Evolutionary conservation across 2,888 invertebrate genomes (phyloP), one percentile per base, ranked within the genome.

Genomic region (Drosophila birchii): DNA sequence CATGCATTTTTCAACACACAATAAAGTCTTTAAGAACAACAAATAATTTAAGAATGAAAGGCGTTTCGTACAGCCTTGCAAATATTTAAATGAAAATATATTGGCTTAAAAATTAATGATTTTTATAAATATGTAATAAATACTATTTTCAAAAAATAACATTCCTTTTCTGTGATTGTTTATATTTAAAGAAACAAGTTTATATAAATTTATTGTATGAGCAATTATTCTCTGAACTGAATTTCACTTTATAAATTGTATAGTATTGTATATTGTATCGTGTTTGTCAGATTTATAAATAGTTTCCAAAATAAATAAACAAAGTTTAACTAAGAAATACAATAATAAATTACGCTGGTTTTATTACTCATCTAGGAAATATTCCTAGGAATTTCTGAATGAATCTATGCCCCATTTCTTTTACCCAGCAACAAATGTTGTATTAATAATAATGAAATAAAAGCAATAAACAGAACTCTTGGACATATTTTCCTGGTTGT

Each of bases 1-100:
- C 34, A 55, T 55, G 47, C n/a, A 64, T 49, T 66, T 49, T 55
- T 49, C 55, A 68, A 41, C 55, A 49, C n/a, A 47, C 20, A 36
- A 55, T 68, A 68, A 55, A 49, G 29, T 36, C 49, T 55, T 55
- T 34, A 36, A 29, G 26, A 43, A 34, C 16, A 20, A 34, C 34
- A 51, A 34, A 34, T 51, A 18, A 8, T 34, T 34, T 20, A 34
- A 20, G 20, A 16, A 16, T 34, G 51, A 34, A 20, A 5, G 34
- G 34, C 49, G 18, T 18, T 49, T 49, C 1, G 47, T n/a, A n/a
- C 7, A 32, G 18, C 12, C 38, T 32, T 20, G 5, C 14, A 26
- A 58, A 36, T 45, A 36, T 45, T 45, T 53, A 11, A 18, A 29
- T 20, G 3, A 9, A 36, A 58, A 36, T 45, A 36, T 45, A 36